Conservation (phyloP, 2,888 invertebrate species). For the Leptopilina syphax region DNA sequence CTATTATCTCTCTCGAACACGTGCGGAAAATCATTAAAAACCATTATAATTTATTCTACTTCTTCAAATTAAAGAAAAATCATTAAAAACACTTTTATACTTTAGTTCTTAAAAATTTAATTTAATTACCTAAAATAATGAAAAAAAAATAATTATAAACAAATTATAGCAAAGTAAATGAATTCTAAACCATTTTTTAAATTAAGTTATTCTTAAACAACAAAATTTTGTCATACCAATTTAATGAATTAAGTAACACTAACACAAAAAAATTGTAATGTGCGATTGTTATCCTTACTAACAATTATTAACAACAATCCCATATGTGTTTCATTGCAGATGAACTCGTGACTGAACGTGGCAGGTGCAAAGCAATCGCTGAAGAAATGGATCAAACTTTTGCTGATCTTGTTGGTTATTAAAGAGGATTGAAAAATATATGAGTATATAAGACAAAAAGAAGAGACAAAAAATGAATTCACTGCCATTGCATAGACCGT, state of each 20-base stretch:
- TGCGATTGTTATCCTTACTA: constrained; percentile 28
- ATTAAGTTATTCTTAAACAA: too few species aligned
- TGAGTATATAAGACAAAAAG: constrained; percentile 44
- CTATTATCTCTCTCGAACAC: background rate
- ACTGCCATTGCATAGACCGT: constrained; percentile 60
- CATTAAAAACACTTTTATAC: too few species aligned
- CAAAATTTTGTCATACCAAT: too few species aligned
- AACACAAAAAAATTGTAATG: background rate
- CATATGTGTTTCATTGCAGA: constrained; percentile 80
- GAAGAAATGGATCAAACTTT: constrained; percentile 98
- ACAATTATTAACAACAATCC: constrained; percentile 49
- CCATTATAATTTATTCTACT: too few species aligned
- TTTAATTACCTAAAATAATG: too few species aligned
- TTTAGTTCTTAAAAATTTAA: too few species aligned
- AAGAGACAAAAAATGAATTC: constrained; percentile 45
- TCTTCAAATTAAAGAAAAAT: too few species aligned
- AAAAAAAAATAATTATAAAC: too few species aligned
- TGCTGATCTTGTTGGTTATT: constrained; percentile 96
- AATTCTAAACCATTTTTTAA: too few species aligned
- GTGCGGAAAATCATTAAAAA: background rate
- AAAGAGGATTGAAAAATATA: constrained; percentile 64
- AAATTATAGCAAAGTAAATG: too few species aligned
- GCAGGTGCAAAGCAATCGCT: constrained; percentile 98
- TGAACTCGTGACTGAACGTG: constrained; percentile 93
- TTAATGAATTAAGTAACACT: background rate